These are phyloP conservation scores for Sebastes dallii DNA, from an alignment of 2,797 vertebrate genomes.

Conservation along the genomic window DNA sequence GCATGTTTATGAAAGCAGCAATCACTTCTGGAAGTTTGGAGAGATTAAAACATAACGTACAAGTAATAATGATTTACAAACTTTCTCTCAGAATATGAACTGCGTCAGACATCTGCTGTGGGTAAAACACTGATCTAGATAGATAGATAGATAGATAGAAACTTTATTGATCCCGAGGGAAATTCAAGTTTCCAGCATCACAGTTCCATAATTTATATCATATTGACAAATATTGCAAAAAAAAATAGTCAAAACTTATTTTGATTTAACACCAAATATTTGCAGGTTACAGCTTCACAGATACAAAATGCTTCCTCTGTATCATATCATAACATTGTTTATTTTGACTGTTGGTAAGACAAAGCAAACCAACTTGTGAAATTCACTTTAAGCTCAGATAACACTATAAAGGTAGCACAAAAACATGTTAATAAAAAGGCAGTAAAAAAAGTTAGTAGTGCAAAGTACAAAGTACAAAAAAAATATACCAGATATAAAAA, in stretches of 20 bases:
- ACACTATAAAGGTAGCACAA: neutral
- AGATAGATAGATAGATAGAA: too few species aligned
- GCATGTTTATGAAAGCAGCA: neutral
- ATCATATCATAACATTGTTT: neutral
- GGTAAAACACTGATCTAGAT: neutral
- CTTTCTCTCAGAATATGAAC: neutral
- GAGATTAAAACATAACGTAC: neutral
- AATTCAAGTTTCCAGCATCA: too few species aligned
- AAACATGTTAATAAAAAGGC: too few species aligned
- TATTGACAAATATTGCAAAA: neutral
- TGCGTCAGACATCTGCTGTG: neutral
- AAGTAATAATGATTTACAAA: neutral
- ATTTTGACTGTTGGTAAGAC: neutral
- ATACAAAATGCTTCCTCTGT: neutral
- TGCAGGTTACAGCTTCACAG: neutral
- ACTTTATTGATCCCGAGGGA: too few species aligned
- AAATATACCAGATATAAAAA: too few species aligned
- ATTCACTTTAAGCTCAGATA: neutral
- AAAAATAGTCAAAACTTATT: neutral
- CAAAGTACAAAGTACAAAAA: too few species aligned
- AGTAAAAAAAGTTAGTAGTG: too few species aligned
- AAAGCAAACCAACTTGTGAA: neutral
- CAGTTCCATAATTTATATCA: too few species aligned
- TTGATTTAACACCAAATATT: neutral
- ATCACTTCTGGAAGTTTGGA: neutral